Base-by-base conservation (phyloP, 2,797 vertebrate species). In the Amblyraja radiata region DNA sequence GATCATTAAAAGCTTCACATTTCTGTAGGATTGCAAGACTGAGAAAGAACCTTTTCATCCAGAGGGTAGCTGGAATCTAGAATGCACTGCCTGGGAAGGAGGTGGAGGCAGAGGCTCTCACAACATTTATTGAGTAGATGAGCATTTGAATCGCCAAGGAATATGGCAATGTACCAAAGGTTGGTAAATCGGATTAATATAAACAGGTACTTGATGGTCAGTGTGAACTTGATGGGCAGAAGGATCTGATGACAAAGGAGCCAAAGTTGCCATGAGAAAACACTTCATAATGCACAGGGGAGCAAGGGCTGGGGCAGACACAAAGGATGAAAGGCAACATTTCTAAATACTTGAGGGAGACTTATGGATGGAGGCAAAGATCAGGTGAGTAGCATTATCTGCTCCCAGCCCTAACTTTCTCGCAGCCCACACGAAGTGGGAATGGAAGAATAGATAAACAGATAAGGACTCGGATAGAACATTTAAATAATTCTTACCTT, bases 401-500 rank as follows among this genome's bases (percentile, higher is more conserved):
- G 39, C 23, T 84, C 81, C 23, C 46, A 61, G 54, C 54, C n/a
- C 81, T 84, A 84, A 84, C 81, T 13, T 61, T 61, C 81, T 54
- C 25, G 61, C 54, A n/a, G 54, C 28, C 81, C 84, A 88, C 4
- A 68, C 84, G 0, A 7, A n/a, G 16, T 32, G 9, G n/a, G 83
- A 32, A 68, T 14, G 71, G 71, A 74, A 74, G 71, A 23, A 74
- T 25, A 68, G 65, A 68, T 68, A 23, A 74, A 74, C 6, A 23
- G 71, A 23, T 74, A 74, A 74, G 2, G 61, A 6, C 28, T 86
- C 58, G 63, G 28, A 13, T 16, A 36, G 23, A 32, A 9, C 9
- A 2, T 36, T 74, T 23, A 54, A 54, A 54, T 74, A 0, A 68
- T 76, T 92, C 93, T 96, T 96, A 96, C 96, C 96, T 95, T 95